Percentiles rank a stretch among this genome's conserved stretches.
Conservation (phyloP, 2,797 vertebrate species). For the Vultur gryphus region DNA sequence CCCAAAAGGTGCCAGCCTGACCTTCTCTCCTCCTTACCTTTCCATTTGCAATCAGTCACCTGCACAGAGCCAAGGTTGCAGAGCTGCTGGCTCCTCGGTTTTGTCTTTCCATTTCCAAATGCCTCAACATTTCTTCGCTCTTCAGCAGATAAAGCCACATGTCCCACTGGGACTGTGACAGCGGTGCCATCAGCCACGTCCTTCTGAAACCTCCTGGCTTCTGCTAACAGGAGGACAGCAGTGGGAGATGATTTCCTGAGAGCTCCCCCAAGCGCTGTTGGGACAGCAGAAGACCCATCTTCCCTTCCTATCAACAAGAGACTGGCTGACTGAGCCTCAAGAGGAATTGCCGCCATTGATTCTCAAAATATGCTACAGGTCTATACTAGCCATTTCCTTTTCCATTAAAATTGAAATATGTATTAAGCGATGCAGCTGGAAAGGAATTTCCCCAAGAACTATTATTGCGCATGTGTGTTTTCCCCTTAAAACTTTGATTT, state of each 20-base stretch:
- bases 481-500: not conserved
- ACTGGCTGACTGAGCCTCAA: not conserved
- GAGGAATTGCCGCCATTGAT: not conserved
- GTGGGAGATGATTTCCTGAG: not conserved
- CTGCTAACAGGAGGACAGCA: rapidly evolving
- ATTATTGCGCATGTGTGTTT: not conserved
- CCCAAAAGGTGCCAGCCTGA: not conserved
- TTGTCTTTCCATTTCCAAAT: not conserved
- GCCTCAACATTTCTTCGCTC: not conserved
- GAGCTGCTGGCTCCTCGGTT: not conserved
- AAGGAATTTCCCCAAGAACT: not conserved
- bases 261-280: not conserved
- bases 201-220: not conserved
- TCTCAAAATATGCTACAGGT: not conserved
- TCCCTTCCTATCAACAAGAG: not conserved
- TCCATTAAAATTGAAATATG: not conserved
- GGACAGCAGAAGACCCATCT: not conserved
- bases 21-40: not conserved
- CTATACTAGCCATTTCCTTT: not conserved
- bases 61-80: not conserved
- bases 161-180: not conserved
- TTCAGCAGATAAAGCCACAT: not conserved
- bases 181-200: not conserved
- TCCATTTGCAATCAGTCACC: not conserved
- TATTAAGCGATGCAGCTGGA: not conserved